Base-by-base conservation (phyloP, 1,140 invertebrate genomes). In the Dendroctonus ponderosae region DNA sequence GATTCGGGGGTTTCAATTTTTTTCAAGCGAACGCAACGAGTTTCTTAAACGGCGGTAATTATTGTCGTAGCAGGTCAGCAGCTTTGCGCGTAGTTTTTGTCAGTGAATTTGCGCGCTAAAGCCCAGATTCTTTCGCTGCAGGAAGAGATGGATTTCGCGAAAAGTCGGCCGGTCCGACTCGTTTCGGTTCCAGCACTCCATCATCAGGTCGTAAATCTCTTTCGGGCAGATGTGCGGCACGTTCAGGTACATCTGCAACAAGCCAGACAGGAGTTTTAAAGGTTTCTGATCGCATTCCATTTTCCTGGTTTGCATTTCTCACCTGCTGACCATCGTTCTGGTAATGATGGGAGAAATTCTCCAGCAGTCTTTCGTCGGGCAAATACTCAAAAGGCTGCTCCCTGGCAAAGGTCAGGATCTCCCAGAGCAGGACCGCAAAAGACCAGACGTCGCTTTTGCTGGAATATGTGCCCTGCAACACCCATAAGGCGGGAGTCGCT, bases 381-480 rank as follows among this genome's bases (percentile, higher is more conserved):
- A 91, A 80, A 70, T 90, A 86, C 71, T 90, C 86, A 76, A 87
- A 93, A n/a, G 91, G 91, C 72, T 91, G 91, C 67, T 92, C 88
- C 49, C 89, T 80, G 7, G 90, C 90, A 77, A 93, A 91, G 9
- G 91, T 93, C 69, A 96, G 80, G 53, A 95, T 90, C 81, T 95
- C 93, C 92, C 93, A 96, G 39, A 94, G 82, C 43, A 91, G 89
- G 3, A 94, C 90, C n/a, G 89, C 92, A 76, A 94, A 94, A 39
- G 91, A 86, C 92, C 92, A 94, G 7, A 94, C 91, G 79, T 93
- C 91, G 71, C 90, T 92, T 74, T 94, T 93, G 14, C 87, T 88
- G 5, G 90, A 90, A 76, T 90, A 92, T 78, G 92, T 92, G 40
- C 87, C 90, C 89, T 91, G 46, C 59, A 69, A 64, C 43, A 14